Evolutionary conservation across 1,140 invertebrate genomes (phyloP).

Genomic region (Argopecten irradians): DNA sequence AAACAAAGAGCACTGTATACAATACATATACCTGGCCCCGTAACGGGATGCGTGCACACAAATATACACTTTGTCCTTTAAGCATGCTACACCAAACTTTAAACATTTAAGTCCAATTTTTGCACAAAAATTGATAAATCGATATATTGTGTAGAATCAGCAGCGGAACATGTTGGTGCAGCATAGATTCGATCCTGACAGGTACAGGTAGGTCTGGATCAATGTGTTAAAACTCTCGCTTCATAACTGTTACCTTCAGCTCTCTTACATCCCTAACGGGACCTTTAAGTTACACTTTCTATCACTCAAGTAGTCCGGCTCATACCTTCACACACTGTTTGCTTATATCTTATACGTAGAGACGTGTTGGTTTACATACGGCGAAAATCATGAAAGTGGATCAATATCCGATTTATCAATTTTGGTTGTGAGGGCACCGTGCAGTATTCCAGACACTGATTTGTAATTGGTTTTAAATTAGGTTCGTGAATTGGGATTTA

Average conservation of each 20-base stretch:
- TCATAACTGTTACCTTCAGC: neutral
- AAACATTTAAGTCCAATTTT: neutral
- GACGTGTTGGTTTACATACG: neutral
- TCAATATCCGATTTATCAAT: neutral
- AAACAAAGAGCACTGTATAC: neutral
- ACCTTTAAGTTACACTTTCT: neutral
- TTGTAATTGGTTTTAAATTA: conserved; percentile 6
- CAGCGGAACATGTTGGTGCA: conserved; percentile 3
- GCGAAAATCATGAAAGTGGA: neutral
- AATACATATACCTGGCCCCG: neutral
- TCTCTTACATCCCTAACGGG: neutral
- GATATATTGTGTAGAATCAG: neutral
- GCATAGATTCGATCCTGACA: neutral
- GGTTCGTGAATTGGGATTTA: neutral
- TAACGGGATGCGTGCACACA: neutral
- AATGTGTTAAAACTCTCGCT: neutral
- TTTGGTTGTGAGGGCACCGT: neutral
- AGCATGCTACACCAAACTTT: neutral
- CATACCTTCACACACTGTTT: neutral
- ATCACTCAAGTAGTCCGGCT: neutral
- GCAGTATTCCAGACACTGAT: neutral
- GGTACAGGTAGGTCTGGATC: neutral
- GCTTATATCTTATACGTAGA: neutral
- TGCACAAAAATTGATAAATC: conserved; percentile 19
- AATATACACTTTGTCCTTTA: neutral